Evolutionary conservation across 2,888 invertebrate genomes (phyloP).

Genomic region (Cynaeus angustus): DNA sequence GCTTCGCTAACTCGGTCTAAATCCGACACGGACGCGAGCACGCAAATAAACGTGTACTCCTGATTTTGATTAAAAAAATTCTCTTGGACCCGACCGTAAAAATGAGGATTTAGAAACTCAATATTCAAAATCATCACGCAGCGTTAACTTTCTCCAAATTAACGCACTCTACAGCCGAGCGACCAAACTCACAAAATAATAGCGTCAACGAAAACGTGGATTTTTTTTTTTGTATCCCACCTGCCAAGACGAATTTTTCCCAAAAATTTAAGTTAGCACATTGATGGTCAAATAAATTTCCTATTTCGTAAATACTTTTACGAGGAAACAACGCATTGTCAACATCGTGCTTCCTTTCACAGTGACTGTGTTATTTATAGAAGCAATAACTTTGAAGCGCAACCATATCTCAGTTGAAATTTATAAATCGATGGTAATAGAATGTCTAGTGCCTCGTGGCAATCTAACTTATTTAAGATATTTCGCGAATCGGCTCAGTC

Average conservation of each 20-base stretch:
- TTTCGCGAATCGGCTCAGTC: conserved; percentile 21
- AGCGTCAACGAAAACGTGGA: too few species aligned
- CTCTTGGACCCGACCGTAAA: conserved; percentile 8
- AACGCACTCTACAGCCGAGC: too few species aligned
- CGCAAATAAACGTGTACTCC: conserved; percentile 24
- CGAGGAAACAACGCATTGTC: too few species aligned
- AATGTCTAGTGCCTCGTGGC: conserved; percentile 32
- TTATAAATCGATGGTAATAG: conserved; percentile 31
- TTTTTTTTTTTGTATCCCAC: too few species aligned
- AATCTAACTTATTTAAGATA: conserved; percentile 42
- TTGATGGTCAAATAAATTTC: too few species aligned
- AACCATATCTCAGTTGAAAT: conserved; percentile 23
- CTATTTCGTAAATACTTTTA: too few species aligned
- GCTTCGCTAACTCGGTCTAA: conserved; percentile 27
- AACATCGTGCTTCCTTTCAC: neutral
- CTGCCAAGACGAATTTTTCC: too few species aligned
- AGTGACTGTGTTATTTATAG: conserved; percentile 11
- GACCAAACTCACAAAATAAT: too few species aligned
- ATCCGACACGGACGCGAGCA: conserved; percentile 22
- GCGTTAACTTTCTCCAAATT: conserved; percentile 19
- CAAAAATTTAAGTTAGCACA: too few species aligned
- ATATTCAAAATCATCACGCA: conserved; percentile 16
- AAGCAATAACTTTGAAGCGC: conserved; percentile 18
- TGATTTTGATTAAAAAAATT: conserved; percentile 32
- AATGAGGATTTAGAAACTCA: conserved; percentile 26